Percentiles rank a stretch among this genome's conserved stretches.
These are phyloP conservation scores for Lepus europaeus DNA, from an alignment of 2,113 vertebrate species.

Conservation along the genomic window DNA sequence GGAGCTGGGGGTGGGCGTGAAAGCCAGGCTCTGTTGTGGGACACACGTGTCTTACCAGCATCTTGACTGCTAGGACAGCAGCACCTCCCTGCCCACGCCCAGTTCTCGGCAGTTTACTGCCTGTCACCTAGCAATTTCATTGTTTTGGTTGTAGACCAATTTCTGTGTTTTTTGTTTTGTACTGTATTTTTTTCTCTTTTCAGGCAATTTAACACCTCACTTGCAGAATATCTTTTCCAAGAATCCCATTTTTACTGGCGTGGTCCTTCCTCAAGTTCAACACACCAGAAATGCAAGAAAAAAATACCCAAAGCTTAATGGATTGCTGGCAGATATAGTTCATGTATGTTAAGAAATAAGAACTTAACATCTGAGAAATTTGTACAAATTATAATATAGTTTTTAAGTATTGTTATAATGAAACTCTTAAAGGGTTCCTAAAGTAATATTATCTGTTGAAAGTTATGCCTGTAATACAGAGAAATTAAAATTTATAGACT, in stretches of 20 bases:
- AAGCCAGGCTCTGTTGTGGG: too few species aligned
- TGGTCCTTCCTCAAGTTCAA: slow-evolving; percentile 83
- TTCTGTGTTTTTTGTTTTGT: slow-evolving; percentile 24
- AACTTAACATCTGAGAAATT: slow-evolving; percentile 51
- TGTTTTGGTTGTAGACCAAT: slow-evolving; percentile 61
- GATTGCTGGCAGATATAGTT: slow-evolving; percentile 85
- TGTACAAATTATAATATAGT: slow-evolving; percentile 45
- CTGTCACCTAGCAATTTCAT: slow-evolving; percentile 6
- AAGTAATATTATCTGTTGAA: slow-evolving; percentile 56
- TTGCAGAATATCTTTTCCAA: slow-evolving; percentile 82
- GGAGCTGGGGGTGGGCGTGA: too few species aligned
- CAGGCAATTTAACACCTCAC: slow-evolving; percentile 82
- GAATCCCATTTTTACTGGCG: slow-evolving; percentile 79
- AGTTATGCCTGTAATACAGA: slow-evolving; percentile 44
- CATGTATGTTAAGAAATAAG: slow-evolving; percentile 85
- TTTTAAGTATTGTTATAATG: slow-evolving; percentile 60
- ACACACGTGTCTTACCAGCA: too few species aligned
- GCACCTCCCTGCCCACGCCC: too few species aligned
- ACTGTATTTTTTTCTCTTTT: slow-evolving; percentile 62
- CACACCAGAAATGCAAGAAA: slow-evolving; percentile 81
- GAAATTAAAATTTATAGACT: slow-evolving; percentile 58
- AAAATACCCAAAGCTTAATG: slow-evolving; percentile 82
- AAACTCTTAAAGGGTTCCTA: slow-evolving; percentile 23
- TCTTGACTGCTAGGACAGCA: too few species aligned
- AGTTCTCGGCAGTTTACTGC: not conserved